Evolutionary conservation across 2,113 vertebrate species (phyloP).

Genomic region (Ornithorhynchus anatinus): DNA sequence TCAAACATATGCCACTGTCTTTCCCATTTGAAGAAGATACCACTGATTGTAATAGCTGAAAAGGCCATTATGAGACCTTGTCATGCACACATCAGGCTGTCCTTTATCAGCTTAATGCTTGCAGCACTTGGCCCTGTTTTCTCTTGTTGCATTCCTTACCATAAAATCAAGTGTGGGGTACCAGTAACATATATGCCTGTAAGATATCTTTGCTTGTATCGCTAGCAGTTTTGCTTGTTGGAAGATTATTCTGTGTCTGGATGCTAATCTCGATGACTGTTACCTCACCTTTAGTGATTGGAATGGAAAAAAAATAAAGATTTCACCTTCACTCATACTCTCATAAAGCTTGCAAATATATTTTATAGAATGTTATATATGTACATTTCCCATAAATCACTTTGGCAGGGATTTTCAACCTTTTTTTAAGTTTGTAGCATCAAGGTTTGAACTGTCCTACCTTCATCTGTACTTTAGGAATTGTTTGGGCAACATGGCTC

Average conservation of each 20-base stretch:
- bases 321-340: neutral
- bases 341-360: neutral
- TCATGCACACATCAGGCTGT: no score
- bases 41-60: no score
- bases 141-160: no score
- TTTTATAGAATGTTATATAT: neutral
- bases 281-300: neutral
- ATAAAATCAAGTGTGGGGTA: no score
- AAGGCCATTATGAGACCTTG: no score
- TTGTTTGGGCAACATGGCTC: no score
- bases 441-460: neutral
- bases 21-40: no score
- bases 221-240: neutral
- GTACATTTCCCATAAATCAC: conserved; percentile 12
- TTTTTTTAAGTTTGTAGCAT: neutral
- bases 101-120: no score
- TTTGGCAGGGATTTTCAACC: conserved; percentile 12
- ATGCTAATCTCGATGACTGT: neutral
- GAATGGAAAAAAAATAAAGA: neutral
- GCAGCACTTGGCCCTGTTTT: no score
- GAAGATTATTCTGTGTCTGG: neutral
- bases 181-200: no score
- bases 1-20: no score
- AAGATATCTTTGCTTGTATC: no score
- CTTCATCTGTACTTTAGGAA: neutral